These are phyloP conservation scores for Sterna hirundo DNA, from an alignment of 2,113 vertebrate species.

Conservation along the genomic window DNA sequence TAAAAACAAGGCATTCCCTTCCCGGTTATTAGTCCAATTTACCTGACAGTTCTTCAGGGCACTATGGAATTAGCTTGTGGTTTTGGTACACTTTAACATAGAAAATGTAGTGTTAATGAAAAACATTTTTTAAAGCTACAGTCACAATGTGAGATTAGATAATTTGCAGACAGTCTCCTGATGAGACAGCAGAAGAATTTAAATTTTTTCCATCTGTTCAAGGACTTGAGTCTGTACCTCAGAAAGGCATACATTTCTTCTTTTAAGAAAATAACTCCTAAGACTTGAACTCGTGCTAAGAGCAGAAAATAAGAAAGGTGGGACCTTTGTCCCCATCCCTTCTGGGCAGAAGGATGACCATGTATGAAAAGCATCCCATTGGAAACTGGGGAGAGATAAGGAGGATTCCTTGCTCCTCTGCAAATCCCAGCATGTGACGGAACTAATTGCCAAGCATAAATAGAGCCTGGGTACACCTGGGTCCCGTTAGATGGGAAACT, in stretches of 20 bases:
- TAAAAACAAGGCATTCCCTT: not conserved
- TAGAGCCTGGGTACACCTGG: not conserved
- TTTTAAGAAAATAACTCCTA: not conserved
- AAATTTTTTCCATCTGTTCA: not conserved
- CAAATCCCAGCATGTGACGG: not conserved
- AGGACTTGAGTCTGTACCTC: not conserved
- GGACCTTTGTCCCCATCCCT: not conserved
- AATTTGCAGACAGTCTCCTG: conserved; percentile 6
- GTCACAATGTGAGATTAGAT: not conserved
- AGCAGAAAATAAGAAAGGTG: not conserved
- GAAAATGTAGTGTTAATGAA: not conserved
- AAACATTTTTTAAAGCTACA: not conserved
- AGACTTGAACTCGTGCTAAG: not conserved
- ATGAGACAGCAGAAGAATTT: not conserved
- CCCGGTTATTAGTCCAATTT: not conserved
- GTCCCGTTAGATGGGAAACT: not conserved
- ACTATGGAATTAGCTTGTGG: not conserved
- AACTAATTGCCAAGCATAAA: not conserved
- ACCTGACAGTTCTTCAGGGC: not conserved
- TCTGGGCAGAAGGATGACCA: not conserved
- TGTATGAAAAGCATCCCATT: not conserved
- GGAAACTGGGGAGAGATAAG: not conserved
- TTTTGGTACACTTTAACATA: not conserved
- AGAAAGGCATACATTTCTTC: not conserved
- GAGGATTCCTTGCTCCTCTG: not conserved